Evolutionary conservation across 2,888 invertebrate genomes (phyloP).

Genomic region (Peribatodes rhomboidaria): DNA sequence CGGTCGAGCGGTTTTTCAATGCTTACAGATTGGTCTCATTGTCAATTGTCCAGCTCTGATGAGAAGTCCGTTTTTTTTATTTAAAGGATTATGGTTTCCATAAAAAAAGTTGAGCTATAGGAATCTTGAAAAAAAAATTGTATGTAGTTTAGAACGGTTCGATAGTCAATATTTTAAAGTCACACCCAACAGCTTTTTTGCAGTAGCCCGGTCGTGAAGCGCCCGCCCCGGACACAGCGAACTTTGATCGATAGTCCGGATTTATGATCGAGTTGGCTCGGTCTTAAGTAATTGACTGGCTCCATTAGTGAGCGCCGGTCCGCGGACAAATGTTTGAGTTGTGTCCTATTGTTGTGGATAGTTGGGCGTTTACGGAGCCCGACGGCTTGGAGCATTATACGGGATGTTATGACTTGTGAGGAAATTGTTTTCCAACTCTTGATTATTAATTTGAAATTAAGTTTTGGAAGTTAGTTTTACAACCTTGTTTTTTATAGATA

Average conservation of each 20-base stretch:
- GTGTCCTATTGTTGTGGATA: conserved; percentile 14
- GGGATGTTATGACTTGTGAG: not conserved
- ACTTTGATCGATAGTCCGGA: conserved; percentile 83
- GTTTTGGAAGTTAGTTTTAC: too few relatives aligned
- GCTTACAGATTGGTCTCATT: too few relatives aligned
- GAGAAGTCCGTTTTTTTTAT: too few relatives aligned
- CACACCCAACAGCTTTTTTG: conserved; percentile 22
- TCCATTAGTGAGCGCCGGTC: conserved; percentile 72
- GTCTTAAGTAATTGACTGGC: conserved; percentile 84
- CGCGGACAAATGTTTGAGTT: conserved; percentile 55
- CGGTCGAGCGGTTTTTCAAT: too few relatives aligned
- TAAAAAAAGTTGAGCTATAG: too few relatives aligned
- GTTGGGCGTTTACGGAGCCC: conserved; percentile 12
- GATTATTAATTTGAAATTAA: too few relatives aligned
- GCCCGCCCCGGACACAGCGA: conserved; percentile 64
- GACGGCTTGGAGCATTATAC: not conserved
- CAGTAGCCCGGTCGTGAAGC: conserved; percentile 33
- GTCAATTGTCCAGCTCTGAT: too few relatives aligned
- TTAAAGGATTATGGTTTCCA: too few relatives aligned
- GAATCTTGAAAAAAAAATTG: too few relatives aligned
- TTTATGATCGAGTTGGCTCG: conserved; percentile 81
- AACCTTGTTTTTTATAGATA: too few relatives aligned
- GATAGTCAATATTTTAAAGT: too few relatives aligned
- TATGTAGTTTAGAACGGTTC: too few relatives aligned
- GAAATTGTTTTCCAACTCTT: not conserved